Percentiles rank a stretch among this genome's conserved stretches.
phyloP scores from a whole-genome alignment of 2,797 vertebrate genomes.

The Crax fasciolata region DNA sequence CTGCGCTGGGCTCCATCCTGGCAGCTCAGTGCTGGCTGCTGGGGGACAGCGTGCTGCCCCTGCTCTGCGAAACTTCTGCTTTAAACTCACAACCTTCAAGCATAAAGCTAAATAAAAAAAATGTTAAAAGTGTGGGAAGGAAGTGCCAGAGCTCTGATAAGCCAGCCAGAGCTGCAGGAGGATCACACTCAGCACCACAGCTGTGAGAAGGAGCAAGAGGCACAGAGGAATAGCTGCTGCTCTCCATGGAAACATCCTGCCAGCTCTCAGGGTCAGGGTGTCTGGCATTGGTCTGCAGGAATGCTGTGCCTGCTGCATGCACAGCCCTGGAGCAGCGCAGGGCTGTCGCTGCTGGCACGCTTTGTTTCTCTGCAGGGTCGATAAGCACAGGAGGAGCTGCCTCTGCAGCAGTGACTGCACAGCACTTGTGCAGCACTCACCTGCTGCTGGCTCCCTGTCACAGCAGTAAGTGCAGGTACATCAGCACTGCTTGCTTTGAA shows the following conservation, averaged over 20 bases:
- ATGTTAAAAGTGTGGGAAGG: background rate
- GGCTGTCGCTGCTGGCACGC: background rate
- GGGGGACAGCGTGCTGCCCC: background rate
- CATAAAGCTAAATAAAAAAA: background rate
- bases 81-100: background rate
- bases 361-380: background rate
- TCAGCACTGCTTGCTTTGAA: background rate
- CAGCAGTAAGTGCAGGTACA: background rate
- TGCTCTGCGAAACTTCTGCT: background rate
- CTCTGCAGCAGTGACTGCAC: background rate
- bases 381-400: conserved; percentile 9
- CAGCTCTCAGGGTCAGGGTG: accelerated
- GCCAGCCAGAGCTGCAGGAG: background rate
- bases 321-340: background rate
- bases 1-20: too few species aligned
- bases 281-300: background rate
- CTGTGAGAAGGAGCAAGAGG: background rate
- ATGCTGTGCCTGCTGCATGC: accelerated
- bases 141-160: background rate
- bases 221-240: background rate
- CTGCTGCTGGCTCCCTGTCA: accelerated
- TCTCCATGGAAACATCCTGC: background rate
- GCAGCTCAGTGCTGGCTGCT: background rate
- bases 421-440: background rate
- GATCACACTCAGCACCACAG: accelerated